A percentile compares a stretch with the other conserved stretches of the same genome.
Evolutionary conservation across 2,888 invertebrate genomes (phyloP).

Genomic region (Bibio marci): DNA sequence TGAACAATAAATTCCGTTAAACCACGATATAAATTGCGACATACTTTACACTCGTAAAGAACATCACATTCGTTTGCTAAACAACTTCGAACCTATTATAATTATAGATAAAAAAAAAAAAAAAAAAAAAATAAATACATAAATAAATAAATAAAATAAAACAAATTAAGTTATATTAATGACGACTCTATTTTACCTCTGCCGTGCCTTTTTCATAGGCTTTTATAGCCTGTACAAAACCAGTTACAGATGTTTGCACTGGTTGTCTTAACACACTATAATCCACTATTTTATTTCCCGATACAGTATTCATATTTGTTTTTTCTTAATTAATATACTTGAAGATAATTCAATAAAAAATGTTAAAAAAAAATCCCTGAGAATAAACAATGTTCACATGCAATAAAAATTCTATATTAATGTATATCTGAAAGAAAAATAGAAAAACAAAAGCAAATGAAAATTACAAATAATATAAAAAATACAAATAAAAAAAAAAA

Average conservation of each 20-base stretch:
- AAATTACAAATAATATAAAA: too few relatives aligned
- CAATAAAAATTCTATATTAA: too few relatives aligned
- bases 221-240: conserved; percentile 50
- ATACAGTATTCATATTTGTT: too few relatives aligned
- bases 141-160: background rate
- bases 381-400: too few relatives aligned
- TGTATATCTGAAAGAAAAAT: too few relatives aligned
- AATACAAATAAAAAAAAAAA: too few relatives aligned
- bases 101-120: conserved; percentile 18
- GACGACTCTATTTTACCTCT: too few relatives aligned
- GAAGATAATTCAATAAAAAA: too few relatives aligned
- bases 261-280: conserved; percentile 44
- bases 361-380: too few relatives aligned
- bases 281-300: conserved; percentile 23
- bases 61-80: conserved; percentile 73
- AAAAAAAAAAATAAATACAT: conserved; percentile 8
- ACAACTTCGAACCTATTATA: conserved; percentile 46
- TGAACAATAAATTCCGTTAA: conserved; percentile 78
- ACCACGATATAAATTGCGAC: conserved; percentile 71
- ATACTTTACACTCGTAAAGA: conserved; percentile 77
- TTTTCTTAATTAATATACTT: too few relatives aligned
- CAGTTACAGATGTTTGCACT: conserved; percentile 47
- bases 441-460: too few relatives aligned
- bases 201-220: conserved; percentile 58
- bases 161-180: conserved; percentile 13